These are phyloP conservation scores for Stenoptilia bipunctidactyla DNA, from an alignment of 2,888 invertebrate genomes.

Conservation along the genomic window DNA sequence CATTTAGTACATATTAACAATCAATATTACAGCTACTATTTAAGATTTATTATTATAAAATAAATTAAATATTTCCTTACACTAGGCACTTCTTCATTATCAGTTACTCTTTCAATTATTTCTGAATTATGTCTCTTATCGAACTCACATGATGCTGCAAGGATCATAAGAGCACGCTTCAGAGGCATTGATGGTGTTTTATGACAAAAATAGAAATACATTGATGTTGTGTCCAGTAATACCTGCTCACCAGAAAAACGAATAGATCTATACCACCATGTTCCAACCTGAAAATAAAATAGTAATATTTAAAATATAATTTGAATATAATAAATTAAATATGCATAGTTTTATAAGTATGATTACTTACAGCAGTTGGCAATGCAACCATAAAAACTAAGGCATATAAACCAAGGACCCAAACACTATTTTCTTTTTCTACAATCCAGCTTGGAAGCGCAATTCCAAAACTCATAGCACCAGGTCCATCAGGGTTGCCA, in stretches of 20 bases:
- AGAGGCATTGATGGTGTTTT: slow-evolving; percentile 96
- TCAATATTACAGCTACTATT: not conserved
- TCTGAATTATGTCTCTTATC: slow-evolving; percentile 94
- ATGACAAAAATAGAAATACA: slow-evolving; percentile 96
- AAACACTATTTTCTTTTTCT: slow-evolving; percentile 98
- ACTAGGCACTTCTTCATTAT: slow-evolving; percentile 94
- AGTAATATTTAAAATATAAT: not conserved
- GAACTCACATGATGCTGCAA: slow-evolving; percentile 97
- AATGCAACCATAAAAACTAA: slow-evolving; percentile 98
- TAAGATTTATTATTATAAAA: not conserved
- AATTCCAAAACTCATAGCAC: slow-evolving; percentile 99
- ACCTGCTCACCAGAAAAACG: slow-evolving; percentile 98
- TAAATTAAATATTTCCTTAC: slow-evolving; percentile 57
- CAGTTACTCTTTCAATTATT: slow-evolving; percentile 91
- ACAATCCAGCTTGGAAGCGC: slow-evolving; percentile 99
- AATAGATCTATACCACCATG: slow-evolving; percentile 99
- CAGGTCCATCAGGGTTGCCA: slow-evolving; percentile 99
- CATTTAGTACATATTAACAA: not conserved
- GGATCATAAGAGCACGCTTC: slow-evolving; percentile 95
- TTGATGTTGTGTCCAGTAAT: slow-evolving; percentile 94
- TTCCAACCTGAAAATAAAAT: slow-evolving; percentile 76
- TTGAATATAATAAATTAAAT: slow-evolving; percentile 8
- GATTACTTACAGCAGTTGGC: slow-evolving; percentile 79
- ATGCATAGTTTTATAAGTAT: not conserved
- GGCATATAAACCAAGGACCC: slow-evolving; percentile 95